Evolutionary conservation across 2,113 vertebrate species (phyloP).

Genomic region (Balaenoptera acutorostrata): DNA sequence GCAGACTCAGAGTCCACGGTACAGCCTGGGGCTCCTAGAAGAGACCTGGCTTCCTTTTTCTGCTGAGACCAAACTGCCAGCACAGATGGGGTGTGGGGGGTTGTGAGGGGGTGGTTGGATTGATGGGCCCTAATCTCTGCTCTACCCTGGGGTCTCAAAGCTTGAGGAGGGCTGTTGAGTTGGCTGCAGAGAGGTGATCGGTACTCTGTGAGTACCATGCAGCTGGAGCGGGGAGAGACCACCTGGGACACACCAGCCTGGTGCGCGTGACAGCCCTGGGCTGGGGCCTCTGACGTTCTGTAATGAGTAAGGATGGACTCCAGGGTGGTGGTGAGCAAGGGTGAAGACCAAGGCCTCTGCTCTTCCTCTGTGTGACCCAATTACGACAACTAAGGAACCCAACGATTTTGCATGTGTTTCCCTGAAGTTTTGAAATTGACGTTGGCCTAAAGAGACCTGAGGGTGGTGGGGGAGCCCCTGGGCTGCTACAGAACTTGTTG

Average conservation of each 20-base stretch:
- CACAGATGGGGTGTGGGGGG: neutral
- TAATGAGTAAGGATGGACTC: neutral
- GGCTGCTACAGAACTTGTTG: neutral
- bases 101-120: neutral
- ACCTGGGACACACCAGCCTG: neutral
- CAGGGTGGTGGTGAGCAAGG: neutral
- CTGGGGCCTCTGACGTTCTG: neutral
- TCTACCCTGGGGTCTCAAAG: neutral
- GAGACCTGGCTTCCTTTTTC: neutral
- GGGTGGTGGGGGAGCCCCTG: neutral
- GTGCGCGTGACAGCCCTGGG: neutral
- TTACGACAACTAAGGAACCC: neutral
- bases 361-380: neutral
- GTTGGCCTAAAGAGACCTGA: neutral
- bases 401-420: neutral
- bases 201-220: accelerated
- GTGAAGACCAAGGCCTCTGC: neutral
- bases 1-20: neutral
- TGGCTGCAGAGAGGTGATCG: neutral
- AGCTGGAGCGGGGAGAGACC: neutral
- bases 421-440: neutral
- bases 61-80: neutral
- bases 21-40: neutral
- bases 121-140: neutral
- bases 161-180: neutral